Conservation (phyloP, 1,140 invertebrate species). For the Euura saliciscinereae region DNA sequence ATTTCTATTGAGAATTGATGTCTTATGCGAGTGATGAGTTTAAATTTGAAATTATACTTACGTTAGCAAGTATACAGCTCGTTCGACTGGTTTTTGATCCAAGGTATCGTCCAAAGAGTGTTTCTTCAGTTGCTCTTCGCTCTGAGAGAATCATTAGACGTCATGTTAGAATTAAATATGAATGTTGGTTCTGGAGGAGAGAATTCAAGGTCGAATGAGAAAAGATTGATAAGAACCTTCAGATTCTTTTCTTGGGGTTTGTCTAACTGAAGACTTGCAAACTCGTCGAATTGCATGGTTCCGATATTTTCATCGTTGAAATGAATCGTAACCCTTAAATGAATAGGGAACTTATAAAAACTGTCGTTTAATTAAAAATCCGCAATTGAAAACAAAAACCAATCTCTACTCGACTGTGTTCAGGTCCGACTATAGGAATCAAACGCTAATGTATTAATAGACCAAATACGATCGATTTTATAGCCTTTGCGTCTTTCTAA, state of each 20-base stretch:
- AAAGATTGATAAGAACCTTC: not conserved
- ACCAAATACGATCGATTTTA: too few species aligned
- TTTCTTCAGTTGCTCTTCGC: constrained; percentile 41
- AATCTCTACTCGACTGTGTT: not conserved
- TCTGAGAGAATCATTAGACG: constrained; percentile 30
- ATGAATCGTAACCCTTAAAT: constrained; percentile 2
- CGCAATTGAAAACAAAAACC: not conserved
- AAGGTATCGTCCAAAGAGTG: constrained; percentile 40
- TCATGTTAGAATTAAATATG: too few species aligned
- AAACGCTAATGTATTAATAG: too few species aligned
- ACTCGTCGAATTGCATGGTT: constrained; percentile 37
- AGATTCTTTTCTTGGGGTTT: constrained; percentile 22
- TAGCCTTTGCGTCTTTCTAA: too few species aligned
- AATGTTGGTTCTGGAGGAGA: not conserved
- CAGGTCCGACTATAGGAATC: not conserved
- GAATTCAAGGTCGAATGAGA: not conserved
- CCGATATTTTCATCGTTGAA: constrained; percentile 16
- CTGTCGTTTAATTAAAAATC: not conserved
- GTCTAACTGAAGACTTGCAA: constrained; percentile 45
- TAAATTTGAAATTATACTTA: constrained; percentile 34
- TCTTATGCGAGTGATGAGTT: not conserved
- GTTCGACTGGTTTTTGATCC: constrained; percentile 39
- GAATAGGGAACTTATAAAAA: not conserved
- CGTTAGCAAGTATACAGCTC: constrained; percentile 45
- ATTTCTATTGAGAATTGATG: too few species aligned